Evolutionary conservation across 2,113 vertebrate species (phyloP), one percentile per base, ranked within the genome.

Genomic region (Cebidichthys violaceus): DNA sequence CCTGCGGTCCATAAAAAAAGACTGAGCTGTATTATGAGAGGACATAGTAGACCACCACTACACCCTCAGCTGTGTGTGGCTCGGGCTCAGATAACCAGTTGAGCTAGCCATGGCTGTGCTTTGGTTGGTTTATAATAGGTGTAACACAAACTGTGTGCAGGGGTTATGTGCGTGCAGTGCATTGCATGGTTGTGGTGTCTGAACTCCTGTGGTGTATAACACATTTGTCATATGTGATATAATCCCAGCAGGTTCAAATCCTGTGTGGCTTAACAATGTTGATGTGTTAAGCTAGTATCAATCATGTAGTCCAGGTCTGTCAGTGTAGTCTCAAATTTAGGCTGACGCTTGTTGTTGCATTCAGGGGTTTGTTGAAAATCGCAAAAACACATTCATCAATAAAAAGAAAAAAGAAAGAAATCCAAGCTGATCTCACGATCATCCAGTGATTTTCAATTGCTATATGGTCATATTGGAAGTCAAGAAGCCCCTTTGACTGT

Each of bases 181-280:
- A 39, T 1, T 52, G 29, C 47, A 17, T 41, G 77, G 7, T 24
- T 54, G 10, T 54, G 57, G 31, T 33, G 39, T 6, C 43, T 39
- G 18, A 54, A 54, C 50, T n/a, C 20, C 52, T n/a, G 22, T 11
- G 33, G 50, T 15, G 10, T 77, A n/a, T 76, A 41, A 67, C 50
- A 67, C 24, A 57, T 55, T 54, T 77, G 55, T 37, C 41, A 27
- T 29, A 52, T 70, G 9, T 35, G 41, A 35, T 52, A 62, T n/a
- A 41, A 57, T 10, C 14, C 31, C 13, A 0, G 22, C 14, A 15
- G 13, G 33, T 41, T 29, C 14, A 27, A 72, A 59, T 54, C 68
- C 29, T 3, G 8, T 61, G 57, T 74, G 27, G 39, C 41, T n/a
- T 45, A 60, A 15, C 9, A 0, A 61, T 15, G 57, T 20, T n/a